phyloP scores from a whole-genome alignment of 23 tunicate species.

The Botrylloides violaceus region DNA sequence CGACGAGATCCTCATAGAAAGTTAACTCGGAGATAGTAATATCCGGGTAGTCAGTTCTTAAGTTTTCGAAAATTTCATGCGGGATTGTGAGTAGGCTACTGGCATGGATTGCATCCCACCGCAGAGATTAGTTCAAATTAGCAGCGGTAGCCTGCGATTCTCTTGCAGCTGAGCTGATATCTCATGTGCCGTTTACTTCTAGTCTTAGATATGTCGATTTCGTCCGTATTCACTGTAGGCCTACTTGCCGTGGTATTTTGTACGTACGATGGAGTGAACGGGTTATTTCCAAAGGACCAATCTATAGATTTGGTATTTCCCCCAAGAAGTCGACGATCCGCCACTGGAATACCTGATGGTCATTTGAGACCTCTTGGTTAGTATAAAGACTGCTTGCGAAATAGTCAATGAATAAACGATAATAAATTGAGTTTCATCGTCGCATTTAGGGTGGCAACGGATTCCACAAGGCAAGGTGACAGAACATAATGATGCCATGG shows the following conservation, averaged over 20 bases:
- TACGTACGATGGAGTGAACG: conserved; percentile 11
- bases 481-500: conserved; percentile 28
- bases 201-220: no score
- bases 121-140: no score
- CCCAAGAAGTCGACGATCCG: conserved; percentile 46
- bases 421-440: no score
- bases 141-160: no score
- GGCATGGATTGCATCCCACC: no score
- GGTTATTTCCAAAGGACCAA: conserved; percentile 69
- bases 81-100: no score
- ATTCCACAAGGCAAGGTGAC: conserved; percentile 66
- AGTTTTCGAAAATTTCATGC: no score
- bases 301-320: conserved; percentile 82
- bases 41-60: background rate
- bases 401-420: background rate
- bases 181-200: no score
- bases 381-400: no score
- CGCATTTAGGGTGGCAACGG: conserved; percentile 78
- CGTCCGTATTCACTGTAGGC: no score
- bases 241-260: background rate
- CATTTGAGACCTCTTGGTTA: conserved; percentile 79
- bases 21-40: background rate
- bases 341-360: conserved; percentile 66
- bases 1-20: background rate
- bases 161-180: no score